A percentile compares a stretch with the other conserved stretches of the same genome.
Conservation (phyloP, 2,797 vertebrate genomes). For the Sarcoramphus papa region DNA sequence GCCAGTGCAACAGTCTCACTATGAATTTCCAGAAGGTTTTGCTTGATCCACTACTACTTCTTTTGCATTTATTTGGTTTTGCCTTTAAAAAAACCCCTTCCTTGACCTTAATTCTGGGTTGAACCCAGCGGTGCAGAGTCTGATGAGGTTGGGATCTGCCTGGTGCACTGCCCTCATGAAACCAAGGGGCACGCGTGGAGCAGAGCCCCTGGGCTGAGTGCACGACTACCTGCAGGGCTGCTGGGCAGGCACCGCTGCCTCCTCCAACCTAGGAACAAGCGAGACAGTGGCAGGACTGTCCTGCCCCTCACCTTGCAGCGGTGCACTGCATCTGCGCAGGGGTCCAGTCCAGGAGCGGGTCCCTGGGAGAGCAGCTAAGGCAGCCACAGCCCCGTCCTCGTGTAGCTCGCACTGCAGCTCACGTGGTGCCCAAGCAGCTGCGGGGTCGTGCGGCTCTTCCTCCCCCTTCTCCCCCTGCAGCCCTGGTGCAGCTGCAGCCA, state of each 20-base stretch:
- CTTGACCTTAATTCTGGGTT: background rate
- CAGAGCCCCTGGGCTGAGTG: background rate
- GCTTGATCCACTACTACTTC: background rate
- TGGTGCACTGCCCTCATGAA: background rate
- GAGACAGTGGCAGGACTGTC: rapidly evolving
- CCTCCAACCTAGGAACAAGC: background rate
- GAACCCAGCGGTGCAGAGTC: background rate
- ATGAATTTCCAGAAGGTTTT: background rate
- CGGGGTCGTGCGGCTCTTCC: rapidly evolving
- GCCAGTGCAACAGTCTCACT: background rate
- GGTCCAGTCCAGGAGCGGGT: rapidly evolving
- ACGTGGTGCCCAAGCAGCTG: rapidly evolving
- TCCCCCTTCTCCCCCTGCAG: background rate
- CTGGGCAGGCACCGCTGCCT: background rate
- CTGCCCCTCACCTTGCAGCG: background rate
- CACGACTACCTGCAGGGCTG: background rate
- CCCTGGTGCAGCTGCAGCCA: background rate
- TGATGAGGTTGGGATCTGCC: background rate
- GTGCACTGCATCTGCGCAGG: background rate
- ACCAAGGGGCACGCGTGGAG: rapidly evolving
- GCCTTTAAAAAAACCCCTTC: background rate
- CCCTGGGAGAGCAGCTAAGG: background rate
- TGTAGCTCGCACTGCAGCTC: background rate
- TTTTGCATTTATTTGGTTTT: background rate
- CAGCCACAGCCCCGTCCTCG: background rate